These are phyloP conservation scores for Bombus polaris DNA, from an alignment of 1,140 invertebrate genomes.

Conservation along the genomic window DNA sequence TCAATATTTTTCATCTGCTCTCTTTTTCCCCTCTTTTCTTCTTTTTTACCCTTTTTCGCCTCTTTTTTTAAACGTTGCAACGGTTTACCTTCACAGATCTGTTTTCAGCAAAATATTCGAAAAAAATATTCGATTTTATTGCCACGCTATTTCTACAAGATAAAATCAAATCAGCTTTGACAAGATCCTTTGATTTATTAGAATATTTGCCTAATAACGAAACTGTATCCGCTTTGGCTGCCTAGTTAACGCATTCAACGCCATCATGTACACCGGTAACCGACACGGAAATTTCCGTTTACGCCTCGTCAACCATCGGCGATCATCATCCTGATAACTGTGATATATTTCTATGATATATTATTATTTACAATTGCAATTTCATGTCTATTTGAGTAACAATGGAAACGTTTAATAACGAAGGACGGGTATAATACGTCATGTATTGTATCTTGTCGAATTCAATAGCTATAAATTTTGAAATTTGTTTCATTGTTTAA, in stretches of 20 bases:
- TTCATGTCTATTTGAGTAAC: neutral
- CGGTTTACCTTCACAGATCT: neutral
- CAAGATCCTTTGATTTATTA: neutral
- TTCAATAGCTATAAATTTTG: neutral
- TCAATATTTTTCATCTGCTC: neutral
- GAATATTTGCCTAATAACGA: neutral
- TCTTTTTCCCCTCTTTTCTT: neutral
- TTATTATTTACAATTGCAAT: neutral
- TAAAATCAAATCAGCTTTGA: neutral
- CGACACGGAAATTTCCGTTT: conserved; percentile 1
- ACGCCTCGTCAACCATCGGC: neutral
- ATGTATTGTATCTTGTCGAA: neutral
- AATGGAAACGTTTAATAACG: neutral
- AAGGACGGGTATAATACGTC: neutral
- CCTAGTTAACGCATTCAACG: conserved; percentile 2
- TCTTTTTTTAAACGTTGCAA: neutral
- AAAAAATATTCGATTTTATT: neutral
- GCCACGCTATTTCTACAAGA: neutral
- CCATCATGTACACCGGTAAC: neutral
- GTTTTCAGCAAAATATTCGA: neutral
- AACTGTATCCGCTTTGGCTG: neutral
- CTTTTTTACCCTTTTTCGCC: neutral
- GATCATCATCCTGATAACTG: neutral
- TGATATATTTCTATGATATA: neutral
- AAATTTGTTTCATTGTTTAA: too few species aligned